Evolutionary conservation across 2,888 invertebrate genomes (phyloP).

Genomic region (Lathronympha strigana): DNA sequence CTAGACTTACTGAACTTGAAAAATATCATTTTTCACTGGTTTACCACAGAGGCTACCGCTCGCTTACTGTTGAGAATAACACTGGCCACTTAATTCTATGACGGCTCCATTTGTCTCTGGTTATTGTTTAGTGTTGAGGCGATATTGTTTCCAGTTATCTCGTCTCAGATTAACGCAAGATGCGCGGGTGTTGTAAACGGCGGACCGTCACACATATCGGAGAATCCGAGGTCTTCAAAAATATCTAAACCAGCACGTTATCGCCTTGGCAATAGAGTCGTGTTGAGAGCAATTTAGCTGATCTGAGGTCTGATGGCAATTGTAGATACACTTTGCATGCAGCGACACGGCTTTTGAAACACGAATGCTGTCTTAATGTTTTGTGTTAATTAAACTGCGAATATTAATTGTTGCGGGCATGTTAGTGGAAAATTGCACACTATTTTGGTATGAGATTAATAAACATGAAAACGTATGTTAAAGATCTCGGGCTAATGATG

Average conservation of each 20-base stretch:
- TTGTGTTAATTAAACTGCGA: not conserved
- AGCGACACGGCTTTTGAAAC: not conserved
- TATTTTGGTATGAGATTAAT: no score
- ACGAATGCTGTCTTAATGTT: not conserved
- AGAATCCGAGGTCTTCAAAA: no score
- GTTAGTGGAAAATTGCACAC: not conserved
- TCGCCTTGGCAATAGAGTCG: no score
- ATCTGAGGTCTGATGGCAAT: no score
- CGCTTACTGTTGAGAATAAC: not conserved
- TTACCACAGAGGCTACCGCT: not conserved
- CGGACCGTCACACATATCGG: no score
- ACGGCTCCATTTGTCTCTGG: slow-evolving; percentile 39
- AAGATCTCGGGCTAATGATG: no score
- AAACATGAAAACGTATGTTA: no score
- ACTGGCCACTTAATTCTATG: slow-evolving; percentile 33
- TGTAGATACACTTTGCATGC: slow-evolving; percentile 2
- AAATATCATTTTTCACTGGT: not conserved
- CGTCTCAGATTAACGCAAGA: slow-evolving; percentile 23
- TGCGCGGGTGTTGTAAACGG: slow-evolving; percentile 1
- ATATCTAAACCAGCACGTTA: no score
- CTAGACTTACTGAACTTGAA: no score
- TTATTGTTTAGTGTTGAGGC: slow-evolving; percentile 28
- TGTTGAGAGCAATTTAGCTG: no score
- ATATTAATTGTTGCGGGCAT: no score
- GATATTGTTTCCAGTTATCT: slow-evolving; percentile 38